A percentile compares a stretch with the other conserved stretches of the same genome.
phyloP scores from a whole-genome alignment of 2,113 vertebrate species.

The Dinomys branickii region DNA sequence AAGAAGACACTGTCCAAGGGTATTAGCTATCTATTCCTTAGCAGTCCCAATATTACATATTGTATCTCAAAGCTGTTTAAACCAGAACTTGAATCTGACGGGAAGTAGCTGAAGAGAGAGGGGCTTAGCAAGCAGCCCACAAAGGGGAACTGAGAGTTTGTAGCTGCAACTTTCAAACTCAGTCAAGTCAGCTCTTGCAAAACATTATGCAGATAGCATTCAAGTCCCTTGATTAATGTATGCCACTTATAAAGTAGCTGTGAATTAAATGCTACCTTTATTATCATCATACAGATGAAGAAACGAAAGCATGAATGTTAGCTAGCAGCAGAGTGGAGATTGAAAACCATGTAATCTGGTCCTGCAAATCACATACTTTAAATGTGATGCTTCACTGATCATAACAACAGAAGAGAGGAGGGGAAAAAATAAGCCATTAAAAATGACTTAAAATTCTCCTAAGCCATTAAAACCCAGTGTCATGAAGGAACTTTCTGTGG shows the following conservation, averaged over 20 bases:
- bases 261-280: background rate
- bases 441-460: too few species aligned
- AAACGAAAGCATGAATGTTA: background rate
- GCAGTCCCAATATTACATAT: background rate
- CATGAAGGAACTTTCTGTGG: background rate
- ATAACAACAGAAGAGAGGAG: background rate
- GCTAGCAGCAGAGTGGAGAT: background rate
- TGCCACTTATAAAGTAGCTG: background rate
- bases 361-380: background rate
- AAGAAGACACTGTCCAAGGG: background rate
- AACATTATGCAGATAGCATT: background rate
- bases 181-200: background rate
- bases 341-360: background rate
- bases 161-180: background rate
- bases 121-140: background rate
- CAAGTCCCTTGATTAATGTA: background rate
- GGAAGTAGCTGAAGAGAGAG: rapidly evolving
- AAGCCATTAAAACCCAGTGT: background rate
- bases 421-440: background rate
- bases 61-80: background rate
- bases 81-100: background rate
- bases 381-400: background rate
- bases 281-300: too few species aligned
- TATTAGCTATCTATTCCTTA: background rate
- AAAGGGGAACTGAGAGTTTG: background rate